Percentiles rank a stretch among this genome's conserved stretches.
These are phyloP conservation scores for Sceliomorpha sp. DNA, from an alignment of 2,888 invertebrate species.

Conservation along the genomic window DNA sequence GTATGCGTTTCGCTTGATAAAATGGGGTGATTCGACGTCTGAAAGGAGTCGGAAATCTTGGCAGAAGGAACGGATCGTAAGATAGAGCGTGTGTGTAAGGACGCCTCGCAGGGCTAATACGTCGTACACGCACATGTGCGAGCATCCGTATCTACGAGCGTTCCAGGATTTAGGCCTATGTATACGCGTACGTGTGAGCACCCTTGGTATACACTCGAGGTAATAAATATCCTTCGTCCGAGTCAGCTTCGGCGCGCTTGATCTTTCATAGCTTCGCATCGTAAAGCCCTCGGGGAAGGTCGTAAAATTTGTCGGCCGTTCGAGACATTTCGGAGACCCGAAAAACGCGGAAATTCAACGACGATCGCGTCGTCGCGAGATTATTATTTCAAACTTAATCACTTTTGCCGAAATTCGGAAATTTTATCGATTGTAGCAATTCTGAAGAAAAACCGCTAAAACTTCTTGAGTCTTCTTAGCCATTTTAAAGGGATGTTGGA, in stretches of 20 bases:
- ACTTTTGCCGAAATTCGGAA: background rate
- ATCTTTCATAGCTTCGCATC: constrained; percentile 71
- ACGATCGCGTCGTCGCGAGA: constrained; percentile 1
- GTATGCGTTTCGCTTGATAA: background rate
- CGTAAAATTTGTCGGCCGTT: constrained; percentile 69
- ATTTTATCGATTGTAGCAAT: too few relatives aligned
- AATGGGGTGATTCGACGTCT: constrained; percentile 3
- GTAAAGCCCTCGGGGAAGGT: constrained; percentile 65
- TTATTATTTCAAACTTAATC: constrained; percentile 5
- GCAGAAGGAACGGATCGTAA: too few relatives aligned
- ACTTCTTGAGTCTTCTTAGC: too few relatives aligned
- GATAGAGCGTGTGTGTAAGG: background rate
- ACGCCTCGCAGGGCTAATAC: background rate
- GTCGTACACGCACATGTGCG: constrained; percentile 29
- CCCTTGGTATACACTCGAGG: constrained; percentile 58
- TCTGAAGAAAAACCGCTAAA: too few relatives aligned
- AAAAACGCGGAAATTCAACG: constrained; percentile 8
- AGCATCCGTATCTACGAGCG: constrained; percentile 4
- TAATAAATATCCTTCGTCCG: constrained; percentile 72
- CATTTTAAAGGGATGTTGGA: too few relatives aligned
- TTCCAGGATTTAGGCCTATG: constrained; percentile 4
- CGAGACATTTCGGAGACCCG: constrained; percentile 52
- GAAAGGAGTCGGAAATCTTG: background rate
- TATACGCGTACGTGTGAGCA: constrained; percentile 35
- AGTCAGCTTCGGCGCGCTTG: constrained; percentile 70